Conservation (phyloP, 2,888 invertebrate genomes). For the Harpagoxenus sublaevis region DNA sequence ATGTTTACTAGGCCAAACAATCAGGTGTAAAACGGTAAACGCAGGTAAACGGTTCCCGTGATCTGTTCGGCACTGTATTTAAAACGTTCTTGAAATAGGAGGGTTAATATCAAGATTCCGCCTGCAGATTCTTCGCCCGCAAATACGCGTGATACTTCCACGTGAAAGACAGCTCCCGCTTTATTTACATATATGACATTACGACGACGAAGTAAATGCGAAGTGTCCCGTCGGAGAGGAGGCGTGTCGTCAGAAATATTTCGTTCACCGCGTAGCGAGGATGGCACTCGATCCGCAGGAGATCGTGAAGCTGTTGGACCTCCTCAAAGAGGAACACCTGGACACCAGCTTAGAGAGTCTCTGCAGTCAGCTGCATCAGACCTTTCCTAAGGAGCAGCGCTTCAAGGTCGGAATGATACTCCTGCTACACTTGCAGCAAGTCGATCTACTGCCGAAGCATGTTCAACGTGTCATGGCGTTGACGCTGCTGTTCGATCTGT, state of each 20-base stretch:
- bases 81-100: background rate
- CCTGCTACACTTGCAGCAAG: slow-evolving; percentile 89
- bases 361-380: slow-evolving; percentile 92
- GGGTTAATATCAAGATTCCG: background rate
- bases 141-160: background rate
- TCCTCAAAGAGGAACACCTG: slow-evolving; percentile 83
- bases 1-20: background rate
- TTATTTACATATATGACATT: background rate
- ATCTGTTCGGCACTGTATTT: background rate
- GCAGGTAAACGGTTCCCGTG: background rate
- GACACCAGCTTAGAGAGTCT: slow-evolving; percentile 89
- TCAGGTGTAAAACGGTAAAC: background rate
- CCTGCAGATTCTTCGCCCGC: background rate
- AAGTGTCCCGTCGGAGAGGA: background rate
- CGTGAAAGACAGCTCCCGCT: background rate
- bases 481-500: slow-evolving; percentile 91
- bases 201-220: background rate
- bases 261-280: background rate
- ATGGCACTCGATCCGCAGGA: slow-evolving; percentile 82
- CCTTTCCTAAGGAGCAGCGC: slow-evolving; percentile 92
- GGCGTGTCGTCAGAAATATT: background rate
- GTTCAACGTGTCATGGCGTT: slow-evolving; percentile 91
- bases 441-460: slow-evolving; percentile 90
- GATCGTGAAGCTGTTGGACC: slow-evolving; percentile 80
- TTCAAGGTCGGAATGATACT: slow-evolving; percentile 91